A percentile compares a stretch with the other conserved stretches of the same genome.
These are phyloP conservation scores for Synchiropus splendidus DNA, from an alignment of 2,113 vertebrate species.

Conservation along the genomic window DNA sequence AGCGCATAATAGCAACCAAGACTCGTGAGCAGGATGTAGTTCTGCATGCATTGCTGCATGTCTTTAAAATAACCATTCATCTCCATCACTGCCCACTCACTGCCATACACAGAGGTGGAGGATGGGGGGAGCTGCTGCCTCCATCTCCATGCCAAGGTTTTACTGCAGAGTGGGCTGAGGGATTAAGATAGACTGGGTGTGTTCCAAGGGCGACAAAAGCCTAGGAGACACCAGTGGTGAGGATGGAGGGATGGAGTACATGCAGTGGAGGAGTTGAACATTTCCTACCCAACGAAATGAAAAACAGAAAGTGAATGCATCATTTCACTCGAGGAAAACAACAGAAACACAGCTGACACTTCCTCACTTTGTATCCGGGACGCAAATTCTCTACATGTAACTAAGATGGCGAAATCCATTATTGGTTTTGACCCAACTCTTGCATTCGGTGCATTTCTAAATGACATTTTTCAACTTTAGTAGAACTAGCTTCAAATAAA, in stretches of 20 bases:
- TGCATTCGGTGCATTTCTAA: no score
- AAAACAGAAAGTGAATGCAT: not conserved
- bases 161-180: constrained; percentile 63
- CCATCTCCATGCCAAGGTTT: constrained; percentile 62
- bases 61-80: constrained; percentile 35
- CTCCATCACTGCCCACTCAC: constrained; percentile 48
- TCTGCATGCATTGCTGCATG: no score
- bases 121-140: constrained; percentile 39
- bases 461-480: no score
- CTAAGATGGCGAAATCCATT: no score
- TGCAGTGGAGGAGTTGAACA: constrained; percentile 32
- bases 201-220: constrained; percentile 64
- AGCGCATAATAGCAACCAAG: constrained; percentile 5
- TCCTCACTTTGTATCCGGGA: not conserved
- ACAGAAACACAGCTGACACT: not conserved
- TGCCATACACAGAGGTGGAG: constrained; percentile 46
- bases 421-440: no score
- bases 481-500: no score
- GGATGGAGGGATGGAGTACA: constrained; percentile 42
- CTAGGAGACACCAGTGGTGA: constrained; percentile 79
- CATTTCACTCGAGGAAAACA: not conserved
- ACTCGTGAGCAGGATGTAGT: constrained; percentile 4
- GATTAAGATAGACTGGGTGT: constrained; percentile 67
- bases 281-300: not conserved
- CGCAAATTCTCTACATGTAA: no score